Evolutionary conservation across 1,140 invertebrate genomes (phyloP).

Genomic region (Coelopa frigida): DNA sequence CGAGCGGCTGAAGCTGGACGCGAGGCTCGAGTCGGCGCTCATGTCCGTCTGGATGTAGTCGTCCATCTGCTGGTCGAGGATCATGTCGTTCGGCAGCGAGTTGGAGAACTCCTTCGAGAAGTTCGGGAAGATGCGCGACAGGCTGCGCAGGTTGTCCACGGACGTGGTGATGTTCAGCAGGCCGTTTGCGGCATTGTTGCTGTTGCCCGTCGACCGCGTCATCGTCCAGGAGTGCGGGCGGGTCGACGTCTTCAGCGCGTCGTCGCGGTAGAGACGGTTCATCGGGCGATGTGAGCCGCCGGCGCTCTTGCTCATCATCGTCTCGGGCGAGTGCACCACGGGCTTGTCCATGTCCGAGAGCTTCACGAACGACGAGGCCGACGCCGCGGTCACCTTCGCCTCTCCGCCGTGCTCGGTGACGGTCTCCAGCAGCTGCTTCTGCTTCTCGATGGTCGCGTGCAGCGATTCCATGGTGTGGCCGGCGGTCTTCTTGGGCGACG

Average conservation of each 20-base stretch:
- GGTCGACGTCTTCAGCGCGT: constrained; percentile 54
- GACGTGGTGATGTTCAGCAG: constrained; percentile 42
- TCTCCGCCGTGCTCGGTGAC: constrained; percentile 34
- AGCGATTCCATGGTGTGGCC: constrained; percentile 40
- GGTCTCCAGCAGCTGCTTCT: constrained; percentile 40
- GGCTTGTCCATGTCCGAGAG: constrained; percentile 55
- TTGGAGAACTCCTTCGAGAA: constrained; percentile 43
- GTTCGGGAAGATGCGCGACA: constrained; percentile 46
- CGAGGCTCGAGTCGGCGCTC: constrained; percentile 38
- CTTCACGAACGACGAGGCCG: constrained; percentile 45
- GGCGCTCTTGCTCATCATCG: constrained; percentile 34
- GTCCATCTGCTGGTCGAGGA: constrained; percentile 24
- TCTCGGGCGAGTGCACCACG: constrained; percentile 31
- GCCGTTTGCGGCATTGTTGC: too few species aligned
- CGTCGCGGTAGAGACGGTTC: constrained; percentile 50
- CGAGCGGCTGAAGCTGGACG: constrained; percentile 41
- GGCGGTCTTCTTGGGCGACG: constrained; percentile 34
- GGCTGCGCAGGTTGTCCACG: constrained; percentile 39
- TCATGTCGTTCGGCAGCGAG: constrained; percentile 36
- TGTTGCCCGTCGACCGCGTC: constrained; percentile 50
- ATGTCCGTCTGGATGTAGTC: constrained; percentile 41
- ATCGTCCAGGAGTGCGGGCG: constrained; percentile 51
- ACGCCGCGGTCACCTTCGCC: constrained; percentile 11
- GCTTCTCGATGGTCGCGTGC: constrained; percentile 43
- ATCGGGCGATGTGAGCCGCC: constrained; percentile 43